These are phyloP conservation scores for Hypsopygia costalis DNA, from an alignment of 2,888 invertebrate genomes.

Conservation along the genomic window DNA sequence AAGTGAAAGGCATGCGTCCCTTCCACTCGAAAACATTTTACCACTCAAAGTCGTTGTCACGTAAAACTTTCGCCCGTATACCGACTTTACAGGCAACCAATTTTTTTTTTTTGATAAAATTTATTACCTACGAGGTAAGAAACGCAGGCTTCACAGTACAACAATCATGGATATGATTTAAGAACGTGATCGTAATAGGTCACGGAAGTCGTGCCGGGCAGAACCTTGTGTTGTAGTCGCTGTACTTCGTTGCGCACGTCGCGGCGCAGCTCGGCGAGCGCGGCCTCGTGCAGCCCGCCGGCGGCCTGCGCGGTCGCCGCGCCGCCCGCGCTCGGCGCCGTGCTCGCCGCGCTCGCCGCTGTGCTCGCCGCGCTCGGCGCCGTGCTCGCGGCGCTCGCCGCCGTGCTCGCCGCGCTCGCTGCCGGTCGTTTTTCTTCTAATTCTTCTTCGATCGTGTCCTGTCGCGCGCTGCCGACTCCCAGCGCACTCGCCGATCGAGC, in stretches of 20 bases:
- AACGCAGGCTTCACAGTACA: too few species aligned
- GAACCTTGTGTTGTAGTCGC: conserved; percentile 67
- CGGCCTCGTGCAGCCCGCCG: conserved; percentile 68
- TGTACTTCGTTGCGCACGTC: conserved; percentile 68
- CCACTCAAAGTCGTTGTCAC: too few species aligned
- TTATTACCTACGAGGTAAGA: too few species aligned
- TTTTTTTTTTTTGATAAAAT: too few species aligned
- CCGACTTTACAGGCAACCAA: too few species aligned
- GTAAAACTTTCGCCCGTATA: too few species aligned
- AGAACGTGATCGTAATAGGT: too few species aligned
- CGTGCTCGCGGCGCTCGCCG: conserved; percentile 36
- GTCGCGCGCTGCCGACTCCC: conserved; percentile 75
- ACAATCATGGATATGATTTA: too few species aligned
- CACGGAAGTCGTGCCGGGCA: too few species aligned
- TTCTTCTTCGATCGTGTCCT: conserved; percentile 90
- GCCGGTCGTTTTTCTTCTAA: conserved; percentile 71
- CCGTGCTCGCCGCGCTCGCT: conserved; percentile 37
- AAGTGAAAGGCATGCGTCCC: too few species aligned
- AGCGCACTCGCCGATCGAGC: conserved; percentile 59
- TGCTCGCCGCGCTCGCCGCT: conserved; percentile 37
- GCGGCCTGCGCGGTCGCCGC: conserved; percentile 30
- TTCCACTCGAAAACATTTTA: too few species aligned
- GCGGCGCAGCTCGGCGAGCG: conserved; percentile 70
- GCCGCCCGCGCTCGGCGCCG: conserved; percentile 34
- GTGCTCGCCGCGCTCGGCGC: conserved; percentile 34